phyloP scores from a whole-genome alignment of 2,888 invertebrate genomes.

The Litoditis marina region DNA sequence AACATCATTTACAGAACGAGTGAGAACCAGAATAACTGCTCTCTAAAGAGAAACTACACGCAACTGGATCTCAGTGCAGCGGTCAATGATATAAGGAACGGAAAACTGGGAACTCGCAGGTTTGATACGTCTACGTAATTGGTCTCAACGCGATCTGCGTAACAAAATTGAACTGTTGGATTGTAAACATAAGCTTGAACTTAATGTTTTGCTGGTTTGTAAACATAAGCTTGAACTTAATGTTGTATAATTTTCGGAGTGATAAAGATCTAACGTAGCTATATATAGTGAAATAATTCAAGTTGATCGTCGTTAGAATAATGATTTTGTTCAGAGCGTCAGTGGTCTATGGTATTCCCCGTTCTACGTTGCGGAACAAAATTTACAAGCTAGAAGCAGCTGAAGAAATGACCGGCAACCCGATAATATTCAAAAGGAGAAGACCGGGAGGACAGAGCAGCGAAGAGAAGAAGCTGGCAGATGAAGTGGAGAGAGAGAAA shows the following conservation, averaged over 20 bases:
- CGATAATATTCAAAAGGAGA: constrained; percentile 17
- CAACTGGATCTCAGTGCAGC: constrained; percentile 90
- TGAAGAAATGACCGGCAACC: constrained; percentile 20
- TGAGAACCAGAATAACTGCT: too few relatives aligned
- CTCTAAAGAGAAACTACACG: constrained; percentile 78
- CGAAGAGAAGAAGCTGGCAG: constrained; percentile 21
- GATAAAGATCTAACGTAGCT: too few relatives aligned
- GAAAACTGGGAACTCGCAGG: constrained; percentile 43
- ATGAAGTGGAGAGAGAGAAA: constrained; percentile 14
- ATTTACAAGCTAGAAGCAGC: constrained; percentile 66
- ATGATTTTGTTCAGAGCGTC: constrained; percentile 71
- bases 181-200: too few relatives aligned
- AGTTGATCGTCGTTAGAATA: too few relatives aligned
- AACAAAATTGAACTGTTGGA: too few relatives aligned
- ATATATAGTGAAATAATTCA: too few relatives aligned
- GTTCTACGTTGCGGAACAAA: constrained; percentile 92
- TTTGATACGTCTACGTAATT: too few relatives aligned
- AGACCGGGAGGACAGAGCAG: constrained; percentile 19
- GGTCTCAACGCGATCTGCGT: too few relatives aligned
- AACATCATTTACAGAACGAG: too few relatives aligned
- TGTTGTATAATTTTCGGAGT: too few relatives aligned
- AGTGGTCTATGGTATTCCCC: constrained; percentile 90
- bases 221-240: too few relatives aligned
- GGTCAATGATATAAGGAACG: constrained; percentile 69
- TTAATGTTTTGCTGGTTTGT: too few relatives aligned